Base-by-base conservation (phyloP, 2,797 vertebrate species). In the Sebastes steindachneri region DNA sequence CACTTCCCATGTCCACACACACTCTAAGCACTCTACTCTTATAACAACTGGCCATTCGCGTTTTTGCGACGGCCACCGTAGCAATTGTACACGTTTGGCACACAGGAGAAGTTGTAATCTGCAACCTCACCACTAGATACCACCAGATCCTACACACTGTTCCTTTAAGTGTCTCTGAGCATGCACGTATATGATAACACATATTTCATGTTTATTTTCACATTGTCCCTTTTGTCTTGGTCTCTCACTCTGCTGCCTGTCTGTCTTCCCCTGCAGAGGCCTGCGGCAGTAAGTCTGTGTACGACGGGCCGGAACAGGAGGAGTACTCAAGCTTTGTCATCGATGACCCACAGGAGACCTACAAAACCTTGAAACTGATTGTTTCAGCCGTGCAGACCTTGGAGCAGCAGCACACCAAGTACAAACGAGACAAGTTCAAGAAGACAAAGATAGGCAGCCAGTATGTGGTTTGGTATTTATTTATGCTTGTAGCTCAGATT, bases 401-500 rank as follows among this genome's bases (percentile, higher is more conserved):
- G 92, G 98, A 99, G 86, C 96, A 97, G 88, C 97, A 99, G 86
- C 99, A 99, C 1, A 97, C 97, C 80, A 98, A 99, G 65, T 98
- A 99, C 94, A 97, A 96, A 78, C 97, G 97, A 14, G 98, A 99
- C 94, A 98, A 99, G 94, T 99, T 99, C 94, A 97, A 97, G 95
- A 99, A 98, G 94, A 99, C 98, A 64, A 98, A 97, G 93, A 99
- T 99, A 1, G 98, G 99, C 84, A 99, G 99, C 95, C 98, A 99
- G 99, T 99, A 94, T 93, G 99, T 99, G 9, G 0, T 63, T 64
- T 64, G 1, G n/a, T 87, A 17, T 80, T 37, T 11, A 26, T 71
- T 45, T 10, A 2, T 65, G 62, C 26, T 51, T 71, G 4, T 33
- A 41, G 33, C 15, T 48, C 17, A 37, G 26, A 10, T 70, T 29